phyloP scores from a whole-genome alignment of 1,140 invertebrate genomes.

The Panulirus ornatus region DNA sequence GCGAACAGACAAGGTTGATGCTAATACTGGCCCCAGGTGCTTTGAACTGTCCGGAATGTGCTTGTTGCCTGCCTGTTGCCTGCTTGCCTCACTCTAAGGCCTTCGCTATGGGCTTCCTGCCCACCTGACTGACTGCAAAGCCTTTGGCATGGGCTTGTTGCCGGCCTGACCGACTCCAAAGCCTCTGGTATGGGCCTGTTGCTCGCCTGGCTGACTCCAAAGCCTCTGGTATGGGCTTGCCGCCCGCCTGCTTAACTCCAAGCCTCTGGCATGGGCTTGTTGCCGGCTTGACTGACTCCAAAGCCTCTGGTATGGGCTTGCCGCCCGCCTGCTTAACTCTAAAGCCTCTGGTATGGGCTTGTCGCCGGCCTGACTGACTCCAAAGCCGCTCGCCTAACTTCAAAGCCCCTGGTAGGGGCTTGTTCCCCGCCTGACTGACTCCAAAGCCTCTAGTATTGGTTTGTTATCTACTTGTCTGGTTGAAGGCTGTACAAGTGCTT shows the following conservation, averaged over 20 bases:
- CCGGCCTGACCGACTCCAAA: too few species aligned
- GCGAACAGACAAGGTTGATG: constrained; percentile 34
- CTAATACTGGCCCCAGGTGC: constrained; percentile 8
- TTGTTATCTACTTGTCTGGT: too few species aligned
- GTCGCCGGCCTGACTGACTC: background rate
- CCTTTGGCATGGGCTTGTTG: background rate
- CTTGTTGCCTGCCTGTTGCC: constrained; percentile 6
- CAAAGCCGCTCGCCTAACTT: too few species aligned
- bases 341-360: background rate
- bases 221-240: background rate
- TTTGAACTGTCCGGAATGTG: background rate
- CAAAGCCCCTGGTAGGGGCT: too few species aligned
- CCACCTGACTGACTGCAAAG: background rate
- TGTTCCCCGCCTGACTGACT: too few species aligned
- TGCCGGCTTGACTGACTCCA: background rate
- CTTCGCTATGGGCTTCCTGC: background rate
- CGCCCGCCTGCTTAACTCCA: too few species aligned
- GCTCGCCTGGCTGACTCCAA: too few species aligned
- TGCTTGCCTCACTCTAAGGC: background rate
- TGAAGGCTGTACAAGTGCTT: too few species aligned
- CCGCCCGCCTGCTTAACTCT: background rate
- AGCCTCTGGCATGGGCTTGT: too few species aligned
- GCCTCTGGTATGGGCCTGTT: too few species aligned
- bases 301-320: background rate
- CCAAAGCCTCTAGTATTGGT: too few species aligned